Conservation (phyloP, 2,113 vertebrate species). For the Gymnobelideus leadbeateri region DNA sequence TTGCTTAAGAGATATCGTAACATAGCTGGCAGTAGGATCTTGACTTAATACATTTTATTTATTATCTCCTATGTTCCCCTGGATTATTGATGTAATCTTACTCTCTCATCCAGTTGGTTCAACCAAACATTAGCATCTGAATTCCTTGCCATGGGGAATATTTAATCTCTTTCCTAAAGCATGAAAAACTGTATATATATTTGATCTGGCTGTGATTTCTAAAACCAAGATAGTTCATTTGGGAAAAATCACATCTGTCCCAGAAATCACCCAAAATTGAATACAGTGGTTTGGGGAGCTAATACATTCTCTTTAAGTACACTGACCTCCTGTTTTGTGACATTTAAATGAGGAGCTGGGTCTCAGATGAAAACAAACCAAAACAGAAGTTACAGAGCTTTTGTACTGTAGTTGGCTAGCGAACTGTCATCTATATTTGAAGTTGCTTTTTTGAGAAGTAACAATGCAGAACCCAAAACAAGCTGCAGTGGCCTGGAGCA, state of each 20-base stretch:
- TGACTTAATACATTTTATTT: slow-evolving; percentile 56
- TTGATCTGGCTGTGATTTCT: slow-evolving; percentile 64
- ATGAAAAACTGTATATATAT: slow-evolving; percentile 72
- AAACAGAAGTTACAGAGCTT: slow-evolving; percentile 46
- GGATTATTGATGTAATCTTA: slow-evolving; percentile 63
- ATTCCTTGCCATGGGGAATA: slow-evolving; percentile 70
- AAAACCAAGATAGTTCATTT: slow-evolving; percentile 65
- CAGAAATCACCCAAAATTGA: slow-evolving; percentile 62
- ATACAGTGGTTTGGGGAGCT: slow-evolving; percentile 35
- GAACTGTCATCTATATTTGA: slow-evolving; percentile 39
- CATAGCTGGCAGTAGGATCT: slow-evolving; percentile 29
- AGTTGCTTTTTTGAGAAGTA: slow-evolving; percentile 42
- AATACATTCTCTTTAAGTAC: slow-evolving; percentile 41
- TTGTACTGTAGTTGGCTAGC: slow-evolving; percentile 7
- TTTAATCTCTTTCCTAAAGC: slow-evolving; percentile 60
- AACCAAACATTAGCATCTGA: slow-evolving; percentile 44
- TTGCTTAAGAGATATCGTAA: slow-evolving; percentile 40
- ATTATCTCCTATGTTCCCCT: slow-evolving; percentile 43
- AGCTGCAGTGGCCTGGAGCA: slow-evolving; percentile 23
- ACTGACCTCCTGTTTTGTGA: slow-evolving; percentile 59
- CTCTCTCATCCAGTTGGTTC: slow-evolving; percentile 60
- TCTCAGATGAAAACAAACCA: slow-evolving; percentile 60
- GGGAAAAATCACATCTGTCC: slow-evolving; percentile 67
- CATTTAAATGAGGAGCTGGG: slow-evolving; percentile 60
- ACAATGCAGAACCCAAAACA: slow-evolving; percentile 40